Evolutionary conservation across 92 coral and sea anemone genomes (phyloP), one percentile per base, ranked within the genome.

Genomic region (Palythoa grandiflora): DNA sequence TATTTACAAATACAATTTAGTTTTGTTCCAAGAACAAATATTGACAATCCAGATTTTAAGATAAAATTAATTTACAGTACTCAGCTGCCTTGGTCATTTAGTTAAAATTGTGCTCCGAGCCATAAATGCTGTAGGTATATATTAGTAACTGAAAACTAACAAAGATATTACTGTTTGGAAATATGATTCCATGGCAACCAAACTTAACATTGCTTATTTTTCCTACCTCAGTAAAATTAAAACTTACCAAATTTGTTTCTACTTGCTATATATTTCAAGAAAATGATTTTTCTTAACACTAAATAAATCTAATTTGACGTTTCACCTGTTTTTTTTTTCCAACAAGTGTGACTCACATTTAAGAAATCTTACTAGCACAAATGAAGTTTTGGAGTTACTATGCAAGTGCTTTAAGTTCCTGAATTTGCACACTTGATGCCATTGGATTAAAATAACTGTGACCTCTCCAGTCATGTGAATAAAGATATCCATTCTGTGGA

Each of bases 391-490:
- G 14, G 8, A 20, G 63, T 38, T 11, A 16, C 38, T 81, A 81
- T 19, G 86, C 86, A 81, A 52, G 38, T 0, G 60, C 86, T 48
- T 81, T 21, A 4, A 81, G 75, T 81, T 81, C 94, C 77, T 95
- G 94, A 60, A 95, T 89, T 83, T 93, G 89, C 83, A 91, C 94
- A 80, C 92, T 91, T 54, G 90, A 38, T 73, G 75, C 9, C 70
- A 63, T 35, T 28, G 97, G 97, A 47, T 93, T 80, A 78, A 90
- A 97, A 68, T 47, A 97, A 53, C 98, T 95, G 83, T 97, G 99
- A 48, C 99, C 99, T 54, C 91, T 92, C 68, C 91, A 87, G 88
- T 93, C 95, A 87, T 89, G 94, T 61, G 91, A 77, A 86, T 94
- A 97, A 38, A 50, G 65, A 86, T 89, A 97, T 52, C 98, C 98